Percentiles rank a stretch among this genome's conserved stretches.
Conservation (phyloP, 1,140 invertebrate species). For the Zaprionus davidi region DNA sequence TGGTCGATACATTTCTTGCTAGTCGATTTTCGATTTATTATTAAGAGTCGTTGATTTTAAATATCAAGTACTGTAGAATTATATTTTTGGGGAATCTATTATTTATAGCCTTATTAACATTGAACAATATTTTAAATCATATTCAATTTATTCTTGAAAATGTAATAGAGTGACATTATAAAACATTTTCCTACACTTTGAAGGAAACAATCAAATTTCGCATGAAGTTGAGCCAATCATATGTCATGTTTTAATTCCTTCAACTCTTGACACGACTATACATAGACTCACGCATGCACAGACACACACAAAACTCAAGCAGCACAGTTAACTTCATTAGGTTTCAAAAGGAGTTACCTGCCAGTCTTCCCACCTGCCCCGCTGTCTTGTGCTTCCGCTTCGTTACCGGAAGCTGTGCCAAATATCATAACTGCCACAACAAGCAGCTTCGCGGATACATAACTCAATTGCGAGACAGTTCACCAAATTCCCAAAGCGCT, state of each 20-base stretch:
- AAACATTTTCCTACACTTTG: too few species aligned
- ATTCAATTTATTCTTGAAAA: too few species aligned
- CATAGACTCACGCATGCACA: neutral
- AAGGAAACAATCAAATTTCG: neutral
- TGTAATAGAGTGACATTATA: too few species aligned
- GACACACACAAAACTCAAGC: neutral
- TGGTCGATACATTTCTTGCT: neutral
- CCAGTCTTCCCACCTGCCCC: neutral
- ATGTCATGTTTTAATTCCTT: neutral
- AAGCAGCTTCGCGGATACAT: slow-evolving; percentile 33
- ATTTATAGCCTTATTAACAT: too few species aligned
- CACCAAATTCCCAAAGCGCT: neutral
- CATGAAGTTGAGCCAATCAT: neutral
- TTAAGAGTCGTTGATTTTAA: neutral
- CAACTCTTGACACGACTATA: neutral
- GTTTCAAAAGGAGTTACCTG: slow-evolving; percentile 12
- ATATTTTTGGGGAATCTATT: too few species aligned
- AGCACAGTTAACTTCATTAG: slow-evolving; percentile 42
- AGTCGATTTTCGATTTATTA: neutral
- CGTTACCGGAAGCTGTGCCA: slow-evolving; percentile 37
- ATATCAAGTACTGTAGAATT: neutral
- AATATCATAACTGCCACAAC: slow-evolving; percentile 46
- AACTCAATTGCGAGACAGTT: slow-evolving; percentile 36
- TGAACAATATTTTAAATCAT: too few species aligned
- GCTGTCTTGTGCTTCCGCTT: slow-evolving; percentile 31